Evolutionary conservation across 2,797 vertebrate genomes (phyloP), one percentile per base, ranked within the genome.

Genomic region (Pseudocheirus occidentalis): DNA sequence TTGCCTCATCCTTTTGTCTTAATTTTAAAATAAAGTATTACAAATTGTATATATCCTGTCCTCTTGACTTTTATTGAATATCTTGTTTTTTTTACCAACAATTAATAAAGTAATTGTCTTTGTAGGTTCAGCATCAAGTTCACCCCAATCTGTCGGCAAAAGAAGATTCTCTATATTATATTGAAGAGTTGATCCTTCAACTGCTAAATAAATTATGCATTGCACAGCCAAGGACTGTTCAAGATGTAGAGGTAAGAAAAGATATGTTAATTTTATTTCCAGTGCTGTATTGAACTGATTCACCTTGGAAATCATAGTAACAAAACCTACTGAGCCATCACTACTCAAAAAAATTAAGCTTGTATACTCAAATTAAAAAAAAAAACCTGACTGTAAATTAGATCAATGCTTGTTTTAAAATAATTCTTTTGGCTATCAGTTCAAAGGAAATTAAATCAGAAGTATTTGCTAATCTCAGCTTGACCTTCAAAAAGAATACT

Each of bases 171-270:
- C 99, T 99, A 62, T 99, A 99, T 98, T 99, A 99, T 98, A 99
- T 99, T 66, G 99, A 99, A 98, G 99, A 99, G 97, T 98, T 99
- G 97, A 99, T 99, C 98, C 99, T 99, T 95, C 99, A 99, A 98
- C 99, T 99, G 96, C 99, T 99, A 97, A 99, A 99, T 99, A 99
- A 99, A 97, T 99, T 99, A 96, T 99, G 99, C 98, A 99, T 99
- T 97, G 99, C 99, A 94, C 99, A 99, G 98, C 99, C 99, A 55
- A 99, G 99, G 97, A 99, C 99, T 0, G 99, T 99, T 96, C 99
- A 99, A 97, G 99, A 99, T 55, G 99, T 99, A 34, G 99, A 99
- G 99, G 99, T 99, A 98, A 97, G 98, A 4, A 14, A 27, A 53
- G 0, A 34, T 57, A 46, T 57, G 40, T 16, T 5, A 46, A 27